Evolutionary conservation across 2,113 vertebrate species (phyloP).

Genomic region (Lepisosteus osseus): DNA sequence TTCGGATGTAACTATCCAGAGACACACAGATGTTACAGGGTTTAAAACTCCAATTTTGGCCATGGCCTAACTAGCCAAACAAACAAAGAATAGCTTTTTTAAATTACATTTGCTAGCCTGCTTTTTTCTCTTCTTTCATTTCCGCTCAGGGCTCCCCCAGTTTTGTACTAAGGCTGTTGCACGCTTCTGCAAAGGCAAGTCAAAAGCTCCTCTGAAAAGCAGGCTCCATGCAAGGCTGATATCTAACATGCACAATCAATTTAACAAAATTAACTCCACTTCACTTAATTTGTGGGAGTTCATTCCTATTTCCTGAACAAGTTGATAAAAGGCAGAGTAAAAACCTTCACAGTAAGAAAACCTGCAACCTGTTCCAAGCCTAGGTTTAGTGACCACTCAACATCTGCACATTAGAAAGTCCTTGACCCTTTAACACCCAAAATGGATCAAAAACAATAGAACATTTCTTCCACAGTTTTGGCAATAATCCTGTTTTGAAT

Average conservation of each 20-base stretch:
- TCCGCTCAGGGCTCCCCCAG: background rate
- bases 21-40: too few relatives aligned
- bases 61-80: too few relatives aligned
- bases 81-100: too few relatives aligned
- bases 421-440: constrained; percentile 48
- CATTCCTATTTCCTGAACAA: constrained; percentile 50
- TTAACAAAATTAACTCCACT: background rate
- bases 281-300: constrained; percentile 13
- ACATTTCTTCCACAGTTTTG: constrained; percentile 47
- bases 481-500: too few relatives aligned
- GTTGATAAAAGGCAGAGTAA: constrained; percentile 60
- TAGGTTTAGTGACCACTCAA: constrained; percentile 36
- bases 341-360: constrained; percentile 36
- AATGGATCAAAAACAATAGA: constrained; percentile 56
- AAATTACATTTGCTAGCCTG: constrained; percentile 9
- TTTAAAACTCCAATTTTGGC: too few relatives aligned
- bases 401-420: constrained; percentile 7
- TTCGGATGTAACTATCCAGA: too few relatives aligned
- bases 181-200: background rate
- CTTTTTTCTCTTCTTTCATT: constrained; percentile 2
- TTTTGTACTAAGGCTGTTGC: background rate
- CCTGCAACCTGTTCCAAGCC: constrained; percentile 22
- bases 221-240: background rate
- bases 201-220: too few relatives aligned
- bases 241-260: constrained; percentile 17